phyloP scores from a whole-genome alignment of 2,797 vertebrate species.

The Threskiornis aethiopicus region DNA sequence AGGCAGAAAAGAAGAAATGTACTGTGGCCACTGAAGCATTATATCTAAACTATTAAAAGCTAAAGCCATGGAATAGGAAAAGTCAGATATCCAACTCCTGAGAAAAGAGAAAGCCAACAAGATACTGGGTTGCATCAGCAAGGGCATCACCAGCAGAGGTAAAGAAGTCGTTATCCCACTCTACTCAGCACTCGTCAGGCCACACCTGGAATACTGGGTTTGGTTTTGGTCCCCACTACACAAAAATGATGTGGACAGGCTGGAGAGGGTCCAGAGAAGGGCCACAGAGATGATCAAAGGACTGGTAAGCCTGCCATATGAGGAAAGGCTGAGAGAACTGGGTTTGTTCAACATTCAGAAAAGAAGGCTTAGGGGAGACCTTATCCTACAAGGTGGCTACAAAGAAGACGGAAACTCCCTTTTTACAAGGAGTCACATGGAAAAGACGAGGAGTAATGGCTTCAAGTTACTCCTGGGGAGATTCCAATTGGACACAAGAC shows the following conservation, averaged over 20 bases:
- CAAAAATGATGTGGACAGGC: neutral
- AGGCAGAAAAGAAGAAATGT: neutral
- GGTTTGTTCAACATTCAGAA: neutral
- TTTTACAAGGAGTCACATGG: neutral
- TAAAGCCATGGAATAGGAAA: neutral
- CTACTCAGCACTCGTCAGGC: neutral
- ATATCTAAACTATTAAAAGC: neutral
- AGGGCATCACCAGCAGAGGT: neutral
- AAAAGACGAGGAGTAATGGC: neutral
- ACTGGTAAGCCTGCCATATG: neutral
- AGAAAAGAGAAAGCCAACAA: neutral
- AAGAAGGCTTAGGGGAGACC: neutral
- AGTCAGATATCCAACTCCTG: neutral
- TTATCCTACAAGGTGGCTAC: neutral
- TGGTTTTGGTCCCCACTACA: neutral
- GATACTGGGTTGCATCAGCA: neutral
- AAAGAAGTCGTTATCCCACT: neutral
- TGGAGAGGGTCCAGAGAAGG: neutral
- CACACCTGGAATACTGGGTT: neutral
- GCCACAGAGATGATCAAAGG: neutral
- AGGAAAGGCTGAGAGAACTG: neutral
- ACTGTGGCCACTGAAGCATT: neutral
- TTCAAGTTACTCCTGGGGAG: neutral
- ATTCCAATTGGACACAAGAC: neutral
- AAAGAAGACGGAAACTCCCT: neutral